phyloP scores from a whole-genome alignment of 2,797 vertebrate genomes.

The Sternarchorhynchus goeldii region DNA sequence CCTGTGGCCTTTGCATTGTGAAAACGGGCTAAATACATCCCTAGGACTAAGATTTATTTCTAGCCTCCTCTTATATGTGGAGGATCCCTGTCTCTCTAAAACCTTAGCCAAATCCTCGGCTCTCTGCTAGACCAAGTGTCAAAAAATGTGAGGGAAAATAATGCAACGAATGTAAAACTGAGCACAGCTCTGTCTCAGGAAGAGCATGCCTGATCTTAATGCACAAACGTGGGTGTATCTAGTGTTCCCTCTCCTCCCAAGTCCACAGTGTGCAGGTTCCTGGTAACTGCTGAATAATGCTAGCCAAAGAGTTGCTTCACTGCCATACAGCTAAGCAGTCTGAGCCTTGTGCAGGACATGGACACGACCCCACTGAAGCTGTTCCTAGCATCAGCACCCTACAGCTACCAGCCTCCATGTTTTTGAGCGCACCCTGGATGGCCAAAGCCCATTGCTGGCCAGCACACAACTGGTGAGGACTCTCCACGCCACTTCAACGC shows the following conservation, averaged over 20 bases:
- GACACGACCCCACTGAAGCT: constrained; percentile 22
- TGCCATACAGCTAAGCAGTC: background rate
- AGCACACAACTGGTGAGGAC: constrained; percentile 30
- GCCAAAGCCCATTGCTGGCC: constrained; percentile 5
- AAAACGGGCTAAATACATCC: background rate
- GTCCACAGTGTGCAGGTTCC: background rate
- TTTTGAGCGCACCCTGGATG: constrained; percentile 14
- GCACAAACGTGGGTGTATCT: background rate
- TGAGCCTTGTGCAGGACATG: no score
- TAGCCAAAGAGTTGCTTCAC: background rate
- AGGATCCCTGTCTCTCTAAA: background rate
- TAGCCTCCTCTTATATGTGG: background rate
- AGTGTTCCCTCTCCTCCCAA: background rate
- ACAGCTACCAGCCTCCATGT: constrained; percentile 11
- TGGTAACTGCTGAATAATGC: background rate
- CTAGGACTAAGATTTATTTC: background rate
- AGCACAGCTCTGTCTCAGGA: background rate
- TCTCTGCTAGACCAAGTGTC: no score
- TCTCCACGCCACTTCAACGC: constrained; percentile 3
- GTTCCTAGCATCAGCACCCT: constrained; percentile 15
- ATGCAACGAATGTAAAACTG: background rate
- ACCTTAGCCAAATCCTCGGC: background rate
- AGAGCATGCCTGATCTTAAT: no score
- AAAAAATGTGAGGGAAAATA: background rate
- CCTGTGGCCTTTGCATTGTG: background rate